Conservation (phyloP, 1,140 invertebrate species). For the Drosophila arizonae region DNA sequence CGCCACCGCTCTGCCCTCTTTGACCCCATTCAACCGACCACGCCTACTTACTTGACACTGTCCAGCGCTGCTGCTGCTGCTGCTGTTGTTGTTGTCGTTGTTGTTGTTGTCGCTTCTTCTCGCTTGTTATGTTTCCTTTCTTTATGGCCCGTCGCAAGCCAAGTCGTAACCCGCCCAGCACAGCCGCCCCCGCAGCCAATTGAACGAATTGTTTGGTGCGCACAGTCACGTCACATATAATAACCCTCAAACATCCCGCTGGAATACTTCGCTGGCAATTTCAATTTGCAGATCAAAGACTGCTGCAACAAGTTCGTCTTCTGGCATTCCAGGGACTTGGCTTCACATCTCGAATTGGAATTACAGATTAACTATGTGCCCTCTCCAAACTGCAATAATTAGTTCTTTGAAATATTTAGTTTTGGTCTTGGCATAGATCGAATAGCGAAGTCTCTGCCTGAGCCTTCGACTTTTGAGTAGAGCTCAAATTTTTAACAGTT, state of each 20-base stretch:
- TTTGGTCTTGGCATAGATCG: no score
- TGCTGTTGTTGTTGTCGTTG: background rate
- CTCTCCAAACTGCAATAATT: no score
- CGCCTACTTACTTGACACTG: background rate
- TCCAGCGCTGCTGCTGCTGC: background rate
- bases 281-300: background rate
- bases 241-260: background rate
- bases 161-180: background rate
- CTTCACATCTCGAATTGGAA: no score
- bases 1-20: background rate
- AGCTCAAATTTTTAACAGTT: no score
- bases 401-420: background rate
- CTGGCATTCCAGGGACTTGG: background rate
- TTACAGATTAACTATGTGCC: no score
- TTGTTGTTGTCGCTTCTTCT: background rate
- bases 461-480: no score
- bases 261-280: slow-evolving; percentile 14
- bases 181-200: slow-evolving; percentile 1
- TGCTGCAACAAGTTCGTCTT: background rate
- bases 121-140: slow-evolving; percentile 3
- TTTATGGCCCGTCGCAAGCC: slow-evolving; percentile 10
- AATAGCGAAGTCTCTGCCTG: no score
- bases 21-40: no score
- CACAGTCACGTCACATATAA: slow-evolving; percentile 12
- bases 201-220: slow-evolving; percentile 23